Evolutionary conservation across 2,113 vertebrate genomes (phyloP), one percentile per base, ranked within the genome.

Genomic region (Anoplopoma fimbria): DNA sequence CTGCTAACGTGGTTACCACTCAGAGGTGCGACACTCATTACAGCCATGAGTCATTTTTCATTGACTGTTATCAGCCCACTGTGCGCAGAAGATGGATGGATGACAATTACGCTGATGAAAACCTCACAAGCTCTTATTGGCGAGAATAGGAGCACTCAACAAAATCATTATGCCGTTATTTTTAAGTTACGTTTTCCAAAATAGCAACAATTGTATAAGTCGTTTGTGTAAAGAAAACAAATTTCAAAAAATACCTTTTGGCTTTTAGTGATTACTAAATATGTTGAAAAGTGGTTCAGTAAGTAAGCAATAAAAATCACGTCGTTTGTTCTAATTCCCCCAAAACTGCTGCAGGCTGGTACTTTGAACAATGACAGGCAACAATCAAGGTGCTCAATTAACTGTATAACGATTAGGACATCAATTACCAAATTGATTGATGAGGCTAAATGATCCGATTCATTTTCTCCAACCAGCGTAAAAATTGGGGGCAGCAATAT

Each of bases 371-470:
- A 96, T 91, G 94, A 89, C 93, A 94, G 90, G 95, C 94, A 93
- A 92, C 94, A 96, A 96, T 94, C 95, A 95, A 95, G 95, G 93
- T 97, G 96, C 95, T 98, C 95, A 97, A 96, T 97, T 98, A 97
- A 95, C 95, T 98, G 96, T 97, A 96, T 97, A 97, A 96, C 83
- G 86, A 97, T 98, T 96, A 97, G 96, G 96, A 94, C 96, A 96
- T 97, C 95, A 97, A 96, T 98, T 98, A 95, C 93, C 95, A 93
- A 96, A 94, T 92, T 99, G 97, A 99, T 98, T 96, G 96, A 99
- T 99, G 97, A 96, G 88, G 95, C 95, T 92, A 97, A 96, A 97
- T 97, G 96, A 96, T 95, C 94, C 94, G 93, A 96, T 97, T 97
- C 94, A 97, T 96, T 97, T 95, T 95, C 96, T 95, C 94, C 96